These are phyloP conservation scores for Drosophila yooni DNA, from an alignment of 2,888 invertebrate species.

Conservation along the genomic window DNA sequence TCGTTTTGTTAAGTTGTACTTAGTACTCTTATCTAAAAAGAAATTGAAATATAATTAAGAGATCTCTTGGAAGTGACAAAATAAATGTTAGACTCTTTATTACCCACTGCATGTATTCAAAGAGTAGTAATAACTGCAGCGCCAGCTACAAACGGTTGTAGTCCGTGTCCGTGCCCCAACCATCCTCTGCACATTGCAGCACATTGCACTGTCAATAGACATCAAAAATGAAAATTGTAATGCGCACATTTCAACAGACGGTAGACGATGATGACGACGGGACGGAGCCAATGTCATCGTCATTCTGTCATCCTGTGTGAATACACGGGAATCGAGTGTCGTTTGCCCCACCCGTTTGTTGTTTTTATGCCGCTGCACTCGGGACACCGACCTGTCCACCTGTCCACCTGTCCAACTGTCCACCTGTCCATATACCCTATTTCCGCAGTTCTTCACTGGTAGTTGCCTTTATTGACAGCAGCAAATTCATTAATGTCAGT, in stretches of 20 bases:
- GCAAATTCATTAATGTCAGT: constrained; percentile 78
- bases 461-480: constrained; percentile 74
- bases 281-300: constrained; percentile 53
- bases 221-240: constrained; percentile 80
- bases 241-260: constrained; percentile 66
- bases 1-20: background rate
- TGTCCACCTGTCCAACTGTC: background rate
- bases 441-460: constrained; percentile 20
- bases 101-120: constrained; percentile 3
- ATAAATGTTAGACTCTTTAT: background rate
- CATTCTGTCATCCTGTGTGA: constrained; percentile 51
- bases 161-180: background rate
- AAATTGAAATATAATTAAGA: too few species aligned
- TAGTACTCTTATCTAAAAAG: fast-evolving
- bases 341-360: constrained; percentile 65
- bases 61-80: constrained; percentile 4
- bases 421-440: background rate
- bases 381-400: constrained; percentile 1
- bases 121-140: constrained; percentile 19
- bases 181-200: constrained; percentile 9
- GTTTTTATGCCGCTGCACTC: constrained; percentile 58
- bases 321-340: constrained; percentile 37
- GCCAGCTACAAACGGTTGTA: constrained; percentile 35
- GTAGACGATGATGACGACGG: constrained; percentile 13
- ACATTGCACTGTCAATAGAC: constrained; percentile 70